These are phyloP conservation scores for Ceyx cyanopectus DNA, from an alignment of 2,113 vertebrate species.

Conservation along the genomic window DNA sequence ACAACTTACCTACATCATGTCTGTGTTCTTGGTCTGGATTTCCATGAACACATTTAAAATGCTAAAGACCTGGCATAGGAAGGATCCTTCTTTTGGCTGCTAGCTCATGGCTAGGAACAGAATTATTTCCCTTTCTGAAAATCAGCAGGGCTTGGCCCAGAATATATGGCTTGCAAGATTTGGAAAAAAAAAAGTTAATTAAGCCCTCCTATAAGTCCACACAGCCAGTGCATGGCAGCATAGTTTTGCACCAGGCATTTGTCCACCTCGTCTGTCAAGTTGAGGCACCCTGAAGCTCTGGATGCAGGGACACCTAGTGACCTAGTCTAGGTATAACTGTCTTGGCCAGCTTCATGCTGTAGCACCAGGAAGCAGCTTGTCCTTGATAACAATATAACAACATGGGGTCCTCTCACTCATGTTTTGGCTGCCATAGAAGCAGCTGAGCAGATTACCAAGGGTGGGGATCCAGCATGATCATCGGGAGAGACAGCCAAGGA, in stretches of 20 bases:
- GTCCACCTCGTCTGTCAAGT: not conserved
- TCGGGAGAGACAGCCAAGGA: not conserved
- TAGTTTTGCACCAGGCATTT: not conserved
- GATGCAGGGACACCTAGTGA: not conserved
- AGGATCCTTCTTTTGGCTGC: not conserved
- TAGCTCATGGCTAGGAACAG: not conserved
- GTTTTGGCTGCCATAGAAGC: not conserved
- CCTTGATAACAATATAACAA: not conserved
- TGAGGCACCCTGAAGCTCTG: not conserved
- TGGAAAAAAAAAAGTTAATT: too few species aligned
- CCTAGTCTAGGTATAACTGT: accelerated
- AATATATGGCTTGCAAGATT: not conserved
- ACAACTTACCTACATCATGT: not conserved
- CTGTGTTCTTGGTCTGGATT: not conserved
- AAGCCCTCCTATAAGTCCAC: not conserved
- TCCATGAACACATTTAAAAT: not conserved
- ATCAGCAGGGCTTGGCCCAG: not conserved
- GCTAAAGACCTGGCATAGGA: accelerated
- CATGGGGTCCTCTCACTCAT: accelerated
- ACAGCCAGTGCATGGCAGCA: not conserved
- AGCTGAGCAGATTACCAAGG: not conserved
- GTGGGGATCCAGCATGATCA: not conserved
- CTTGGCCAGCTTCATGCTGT: not conserved
- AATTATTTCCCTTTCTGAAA: not conserved
- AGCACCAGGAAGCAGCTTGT: not conserved